phyloP scores from a whole-genome alignment of 2,888 invertebrate genomes.

The Standfussiana lucernea region DNA sequence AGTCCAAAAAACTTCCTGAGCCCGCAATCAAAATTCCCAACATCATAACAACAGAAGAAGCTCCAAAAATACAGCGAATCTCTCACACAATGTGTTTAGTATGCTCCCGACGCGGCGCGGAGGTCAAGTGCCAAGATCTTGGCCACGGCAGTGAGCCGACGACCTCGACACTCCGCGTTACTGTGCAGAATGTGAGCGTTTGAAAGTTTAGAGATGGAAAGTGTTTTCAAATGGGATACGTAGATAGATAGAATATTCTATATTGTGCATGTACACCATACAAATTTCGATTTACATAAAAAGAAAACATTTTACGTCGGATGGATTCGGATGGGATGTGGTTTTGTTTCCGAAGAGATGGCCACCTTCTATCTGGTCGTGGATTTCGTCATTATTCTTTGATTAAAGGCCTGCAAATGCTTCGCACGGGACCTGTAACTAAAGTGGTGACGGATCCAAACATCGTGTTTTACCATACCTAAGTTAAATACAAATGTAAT shows the following conservation, averaged over 20 bases:
- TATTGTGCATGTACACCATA: too few species aligned
- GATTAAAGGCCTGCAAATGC: background rate
- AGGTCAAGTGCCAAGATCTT: conserved; percentile 73
- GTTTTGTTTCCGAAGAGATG: background rate
- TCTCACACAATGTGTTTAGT: conserved; percentile 56
- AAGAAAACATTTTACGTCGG: too few species aligned
- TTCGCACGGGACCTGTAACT: background rate
- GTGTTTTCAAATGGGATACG: conserved; percentile 3
- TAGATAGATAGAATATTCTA: too few species aligned
- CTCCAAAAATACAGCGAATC: conserved; percentile 43
- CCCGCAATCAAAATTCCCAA: background rate
- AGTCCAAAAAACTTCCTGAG: background rate
- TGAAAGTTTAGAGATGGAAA: conserved; percentile 34
- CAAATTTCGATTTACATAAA: too few species aligned
- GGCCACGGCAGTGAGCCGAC: conserved; percentile 51
- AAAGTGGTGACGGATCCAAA: background rate
- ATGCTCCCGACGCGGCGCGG: conserved; percentile 54
- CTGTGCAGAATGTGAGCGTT: conserved; percentile 1
- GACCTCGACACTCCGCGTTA: conserved; percentile 56
- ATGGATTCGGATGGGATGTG: too few species aligned
- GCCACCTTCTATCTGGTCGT: background rate
- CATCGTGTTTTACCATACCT: too few species aligned
- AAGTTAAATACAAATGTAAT: too few species aligned
- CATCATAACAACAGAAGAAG: conserved; percentile 28
- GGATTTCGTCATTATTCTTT: background rate